phyloP scores from a whole-genome alignment of 2,113 vertebrate species.

The Ibidorhyncha struthersii region DNA sequence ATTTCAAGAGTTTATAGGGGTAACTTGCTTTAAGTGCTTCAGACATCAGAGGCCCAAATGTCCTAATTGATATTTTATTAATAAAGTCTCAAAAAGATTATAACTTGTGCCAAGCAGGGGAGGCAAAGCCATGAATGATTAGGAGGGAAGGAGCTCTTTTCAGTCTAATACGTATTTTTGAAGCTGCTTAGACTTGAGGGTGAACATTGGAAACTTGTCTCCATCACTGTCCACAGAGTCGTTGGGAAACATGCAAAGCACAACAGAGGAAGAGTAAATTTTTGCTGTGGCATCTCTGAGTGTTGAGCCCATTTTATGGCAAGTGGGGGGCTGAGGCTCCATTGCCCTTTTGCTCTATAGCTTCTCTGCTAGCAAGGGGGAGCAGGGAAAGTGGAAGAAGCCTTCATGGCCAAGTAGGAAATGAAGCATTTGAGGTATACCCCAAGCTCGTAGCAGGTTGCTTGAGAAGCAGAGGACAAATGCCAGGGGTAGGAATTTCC shows the following conservation, averaged over 20 bases:
- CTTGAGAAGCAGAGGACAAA: background rate
- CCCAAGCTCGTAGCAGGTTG: background rate
- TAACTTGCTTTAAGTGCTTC: background rate
- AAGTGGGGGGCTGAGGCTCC: background rate
- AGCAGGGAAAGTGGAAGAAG: background rate
- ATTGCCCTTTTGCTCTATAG: background rate
- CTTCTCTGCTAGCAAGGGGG: background rate
- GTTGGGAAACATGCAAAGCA: background rate
- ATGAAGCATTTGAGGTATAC: background rate
- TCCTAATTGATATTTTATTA: background rate
- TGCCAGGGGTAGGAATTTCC: background rate
- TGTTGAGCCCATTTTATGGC: background rate
- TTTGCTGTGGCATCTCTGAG: background rate
- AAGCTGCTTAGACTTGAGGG: background rate
- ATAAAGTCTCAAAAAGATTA: background rate
- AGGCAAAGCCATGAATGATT: background rate
- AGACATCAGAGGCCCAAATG: background rate
- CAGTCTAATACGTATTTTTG: background rate
- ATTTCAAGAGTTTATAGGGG: background rate
- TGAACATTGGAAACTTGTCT: background rate
- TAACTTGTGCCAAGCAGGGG: background rate
- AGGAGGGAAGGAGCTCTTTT: background rate
- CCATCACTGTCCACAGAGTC: background rate
- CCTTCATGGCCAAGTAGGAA: background rate
- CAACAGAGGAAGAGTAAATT: background rate